Evolutionary conservation across 2,797 vertebrate genomes (phyloP).

Genomic region (Liasis olivaceus): DNA sequence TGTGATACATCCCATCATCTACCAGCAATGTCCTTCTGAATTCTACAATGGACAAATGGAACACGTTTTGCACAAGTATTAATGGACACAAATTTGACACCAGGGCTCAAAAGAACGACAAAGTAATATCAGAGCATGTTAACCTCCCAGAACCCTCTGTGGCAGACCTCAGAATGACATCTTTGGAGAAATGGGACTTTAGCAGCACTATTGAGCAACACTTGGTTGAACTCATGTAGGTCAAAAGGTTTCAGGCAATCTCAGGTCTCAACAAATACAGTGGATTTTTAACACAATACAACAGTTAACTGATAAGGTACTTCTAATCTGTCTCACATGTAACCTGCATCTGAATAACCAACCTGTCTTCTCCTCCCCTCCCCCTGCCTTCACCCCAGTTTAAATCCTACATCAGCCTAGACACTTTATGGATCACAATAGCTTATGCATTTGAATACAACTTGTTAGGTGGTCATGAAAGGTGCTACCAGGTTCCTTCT

Average conservation of each 20-base stretch:
- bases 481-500: not conserved
- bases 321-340: not conserved
- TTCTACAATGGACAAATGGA: not conserved
- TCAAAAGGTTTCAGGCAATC: not conserved
- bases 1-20: not conserved
- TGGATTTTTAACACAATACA: not conserved
- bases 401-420: not conserved
- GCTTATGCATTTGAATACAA: not conserved
- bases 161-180: not conserved
- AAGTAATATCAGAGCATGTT: not conserved
- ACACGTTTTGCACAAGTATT: not conserved
- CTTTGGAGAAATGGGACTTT: not conserved
- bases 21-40: not conserved
- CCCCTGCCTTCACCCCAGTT: not conserved
- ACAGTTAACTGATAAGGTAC: not conserved
- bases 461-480: not conserved
- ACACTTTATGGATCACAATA: not conserved
- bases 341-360: not conserved
- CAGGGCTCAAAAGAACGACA: not conserved
- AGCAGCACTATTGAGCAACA: not conserved
- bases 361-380: not conserved
- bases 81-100: not conserved
- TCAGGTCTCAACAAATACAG: not conserved
- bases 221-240: not conserved
- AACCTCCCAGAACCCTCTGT: not conserved